phyloP scores from a whole-genome alignment of 1,140 invertebrate genomes.

The Centruroides vittatus region DNA sequence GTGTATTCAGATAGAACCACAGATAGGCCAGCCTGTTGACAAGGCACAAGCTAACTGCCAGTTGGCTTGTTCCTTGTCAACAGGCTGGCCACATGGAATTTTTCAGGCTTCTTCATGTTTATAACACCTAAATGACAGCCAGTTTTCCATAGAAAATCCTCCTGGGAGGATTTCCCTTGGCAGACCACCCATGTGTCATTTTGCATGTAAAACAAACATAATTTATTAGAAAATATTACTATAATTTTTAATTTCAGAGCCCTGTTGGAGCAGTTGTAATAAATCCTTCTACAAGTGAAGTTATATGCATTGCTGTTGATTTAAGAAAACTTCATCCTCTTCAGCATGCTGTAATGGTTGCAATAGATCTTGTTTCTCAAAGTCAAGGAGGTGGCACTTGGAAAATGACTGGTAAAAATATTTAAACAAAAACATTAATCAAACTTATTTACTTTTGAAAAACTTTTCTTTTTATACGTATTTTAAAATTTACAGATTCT shows the following conservation, averaged over 20 bases:
- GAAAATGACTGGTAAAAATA: slow-evolving; percentile 22
- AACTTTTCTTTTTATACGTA: neutral
- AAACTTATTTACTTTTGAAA: neutral
- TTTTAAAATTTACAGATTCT: neutral
- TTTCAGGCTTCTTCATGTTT: too few relatives aligned
- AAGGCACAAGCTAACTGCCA: too few relatives aligned
- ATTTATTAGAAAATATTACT: too few relatives aligned
- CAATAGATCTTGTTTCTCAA: slow-evolving; percentile 66
- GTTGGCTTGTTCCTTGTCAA: too few relatives aligned
- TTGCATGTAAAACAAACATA: too few relatives aligned
- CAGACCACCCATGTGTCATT: too few relatives aligned
- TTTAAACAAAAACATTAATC: neutral
- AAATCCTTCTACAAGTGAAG: slow-evolving; percentile 21
- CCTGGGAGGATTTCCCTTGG: neutral
- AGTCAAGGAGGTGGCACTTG: slow-evolving; percentile 67
- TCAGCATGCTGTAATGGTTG: slow-evolving; percentile 70
- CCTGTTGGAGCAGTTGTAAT: slow-evolving; percentile 17
- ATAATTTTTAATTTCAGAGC: neutral
- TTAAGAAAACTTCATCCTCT: slow-evolving; percentile 47
- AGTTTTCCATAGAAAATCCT: neutral
- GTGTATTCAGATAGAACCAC: too few relatives aligned
- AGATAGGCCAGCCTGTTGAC: too few relatives aligned
- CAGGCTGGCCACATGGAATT: too few relatives aligned
- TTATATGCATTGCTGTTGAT: slow-evolving; percentile 44
- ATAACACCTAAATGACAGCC: neutral